Percentiles rank a stretch among this genome's conserved stretches.
phyloP scores from a whole-genome alignment of 2,113 vertebrate genomes.

The Bos taurus region ARS-UCD2.0 NC_037350.1:47957001-47957500 shows the following conservation, averaged over 20 bases:
- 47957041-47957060: rapidly evolving
- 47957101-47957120: background rate
- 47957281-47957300: conserved; percentile 10
- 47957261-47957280: rapidly evolving
- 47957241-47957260: conserved; percentile 42
- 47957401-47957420: background rate
- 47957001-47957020: too few relatives aligned
- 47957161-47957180: conserved; percentile 75
- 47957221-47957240: conserved; percentile 73
- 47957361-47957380: background rate
- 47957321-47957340: background rate
- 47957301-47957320: background rate
- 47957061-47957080: background rate
- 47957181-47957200: conserved; percentile 79
- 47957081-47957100: background rate
- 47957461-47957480: background rate
- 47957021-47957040: background rate
- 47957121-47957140: conserved; percentile 71
- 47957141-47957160: conserved; percentile 81
- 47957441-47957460: background rate
- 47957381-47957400: background rate
- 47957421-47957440: background rate
- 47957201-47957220: conserved; percentile 82
- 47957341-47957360: conserved; percentile 72
- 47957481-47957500: background rate